Conservation (phyloP, 53 echinoderm and acorn worm species). For the Henricia sp. region DNA sequence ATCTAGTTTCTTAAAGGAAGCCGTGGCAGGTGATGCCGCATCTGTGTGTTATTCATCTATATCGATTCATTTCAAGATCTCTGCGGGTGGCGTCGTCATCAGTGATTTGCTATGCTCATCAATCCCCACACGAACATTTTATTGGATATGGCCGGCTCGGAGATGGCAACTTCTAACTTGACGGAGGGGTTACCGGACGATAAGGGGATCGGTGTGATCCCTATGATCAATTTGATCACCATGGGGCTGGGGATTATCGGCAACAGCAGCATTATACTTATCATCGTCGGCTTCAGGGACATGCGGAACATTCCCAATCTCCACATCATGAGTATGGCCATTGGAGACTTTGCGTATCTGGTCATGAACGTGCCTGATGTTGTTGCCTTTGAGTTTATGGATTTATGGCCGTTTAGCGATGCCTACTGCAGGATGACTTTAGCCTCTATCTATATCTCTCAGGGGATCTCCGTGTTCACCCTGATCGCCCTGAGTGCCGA, state of each 20-base stretch:
- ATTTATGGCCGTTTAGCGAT: slow-evolving; percentile 48
- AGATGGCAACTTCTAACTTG: slow-evolving; percentile 1
- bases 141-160: slow-evolving; percentile 7
- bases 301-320: slow-evolving; percentile 94
- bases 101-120: slow-evolving; percentile 6
- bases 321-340: slow-evolving; percentile 80
- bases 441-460: slow-evolving; percentile 73
- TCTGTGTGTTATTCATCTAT: neutral
- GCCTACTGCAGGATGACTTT: slow-evolving; percentile 69
- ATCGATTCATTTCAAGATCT: neutral
- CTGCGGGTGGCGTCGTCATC: neutral
- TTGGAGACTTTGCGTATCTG: slow-evolving; percentile 85
- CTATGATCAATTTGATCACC: slow-evolving; percentile 17
- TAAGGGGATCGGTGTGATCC: neutral
- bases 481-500: slow-evolving; percentile 91
- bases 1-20: slow-evolving; percentile 23
- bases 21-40: neutral
- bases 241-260: slow-evolving; percentile 77
- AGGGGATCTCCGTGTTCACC: slow-evolving; percentile 89
- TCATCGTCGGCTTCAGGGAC: slow-evolving; percentile 76
- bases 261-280: slow-evolving; percentile 79
- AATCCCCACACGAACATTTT: neutral
- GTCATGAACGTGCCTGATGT: slow-evolving; percentile 73
- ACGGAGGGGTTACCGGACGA: neutral
- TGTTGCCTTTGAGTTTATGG: slow-evolving; percentile 62